Base-by-base conservation (phyloP, 2,888 invertebrate genomes). In the Cosmorhoe ocellata region DNA sequence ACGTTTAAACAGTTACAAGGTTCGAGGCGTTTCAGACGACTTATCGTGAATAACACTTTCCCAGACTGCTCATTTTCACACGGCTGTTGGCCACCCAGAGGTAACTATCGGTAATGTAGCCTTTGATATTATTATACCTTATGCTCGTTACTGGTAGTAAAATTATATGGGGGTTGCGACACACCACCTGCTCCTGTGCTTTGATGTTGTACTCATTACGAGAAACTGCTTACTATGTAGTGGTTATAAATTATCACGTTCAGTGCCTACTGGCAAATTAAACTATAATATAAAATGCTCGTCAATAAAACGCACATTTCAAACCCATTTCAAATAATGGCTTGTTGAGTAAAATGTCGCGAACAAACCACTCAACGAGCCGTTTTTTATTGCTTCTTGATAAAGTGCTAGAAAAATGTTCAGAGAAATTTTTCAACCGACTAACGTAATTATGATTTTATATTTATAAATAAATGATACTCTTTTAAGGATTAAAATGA, bases 31-130 rank as follows among this genome's bases (percentile, higher is more conserved):
- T 55, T 53, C 45, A 46, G 37, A 41, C 13, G n/a, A 45, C 58
- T 58, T 58, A 55, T 45, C 48, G 46, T 58, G 54, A 61, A 52
- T 56, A 51, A 56, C 45, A 41, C 50, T 40, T 43, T 51, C 51
- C 42, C 43, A 56, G 39, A 37, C 31, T 57, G 61, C 49, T 57
- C 49, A 47, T 57, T 58, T 58, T 61, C 61, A 59, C 58, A 58
- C 57, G 51, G 38, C 47, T 36, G 26, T 45, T 34, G 33, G 26
- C 28, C 40, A 41, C 34, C 41, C 18, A 12, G 22, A 40, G 26
- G 34, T 45, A 45, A 32, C 34, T 39, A 39, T 40, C 47, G 34
- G 47, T 52, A 47, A 52, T 47, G 33, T 22, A 28, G 44, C 30
- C 43, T 43, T 42, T 36, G 27, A 46, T 22, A 24, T 24, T 24